These are phyloP conservation scores for Matsumyia berberina DNA, from an alignment of 2,888 invertebrate genomes.

Conservation along the genomic window DNA sequence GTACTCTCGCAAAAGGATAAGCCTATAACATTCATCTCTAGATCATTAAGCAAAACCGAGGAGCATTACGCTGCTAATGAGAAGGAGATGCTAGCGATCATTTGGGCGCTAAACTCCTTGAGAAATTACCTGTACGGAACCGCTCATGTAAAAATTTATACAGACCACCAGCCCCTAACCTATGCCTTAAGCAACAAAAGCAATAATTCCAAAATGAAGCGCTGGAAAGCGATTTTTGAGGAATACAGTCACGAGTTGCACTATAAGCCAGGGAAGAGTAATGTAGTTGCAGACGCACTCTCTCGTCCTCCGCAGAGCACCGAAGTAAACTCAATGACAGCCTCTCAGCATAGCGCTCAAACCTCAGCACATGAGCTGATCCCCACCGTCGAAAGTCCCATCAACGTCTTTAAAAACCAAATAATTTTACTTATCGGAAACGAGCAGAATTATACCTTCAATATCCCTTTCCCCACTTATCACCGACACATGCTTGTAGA, in stretches of 20 bases:
- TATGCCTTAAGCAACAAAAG: conserved; percentile 44
- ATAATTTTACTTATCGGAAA: no score
- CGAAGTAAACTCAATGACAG: no score
- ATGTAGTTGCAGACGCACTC: conserved; percentile 38
- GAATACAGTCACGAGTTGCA: conserved; percentile 23
- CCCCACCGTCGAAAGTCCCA: conserved; percentile 7
- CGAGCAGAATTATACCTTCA: no score
- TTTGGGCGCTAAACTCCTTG: no score
- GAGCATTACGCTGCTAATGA: no score
- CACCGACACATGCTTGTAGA: no score
- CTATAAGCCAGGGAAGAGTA: conserved; percentile 50
- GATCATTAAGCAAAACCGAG: no score
- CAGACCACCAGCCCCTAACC: conserved; percentile 28
- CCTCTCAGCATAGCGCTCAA: not conserved
- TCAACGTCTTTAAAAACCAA: no score
- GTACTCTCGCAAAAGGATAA: no score
- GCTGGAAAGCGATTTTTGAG: conserved; percentile 41
- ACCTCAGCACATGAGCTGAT: conserved; percentile 9
- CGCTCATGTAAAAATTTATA: conserved; percentile 28
- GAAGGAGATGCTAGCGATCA: no score
- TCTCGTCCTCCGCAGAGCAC: conserved; percentile 15
- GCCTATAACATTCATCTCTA: no score
- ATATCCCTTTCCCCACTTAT: no score
- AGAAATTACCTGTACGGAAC: conserved; percentile 46
- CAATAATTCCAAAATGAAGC: conserved; percentile 43